Base-by-base conservation (phyloP, 1,140 invertebrate species). In the Caenorhabditis elegans region DNA sequence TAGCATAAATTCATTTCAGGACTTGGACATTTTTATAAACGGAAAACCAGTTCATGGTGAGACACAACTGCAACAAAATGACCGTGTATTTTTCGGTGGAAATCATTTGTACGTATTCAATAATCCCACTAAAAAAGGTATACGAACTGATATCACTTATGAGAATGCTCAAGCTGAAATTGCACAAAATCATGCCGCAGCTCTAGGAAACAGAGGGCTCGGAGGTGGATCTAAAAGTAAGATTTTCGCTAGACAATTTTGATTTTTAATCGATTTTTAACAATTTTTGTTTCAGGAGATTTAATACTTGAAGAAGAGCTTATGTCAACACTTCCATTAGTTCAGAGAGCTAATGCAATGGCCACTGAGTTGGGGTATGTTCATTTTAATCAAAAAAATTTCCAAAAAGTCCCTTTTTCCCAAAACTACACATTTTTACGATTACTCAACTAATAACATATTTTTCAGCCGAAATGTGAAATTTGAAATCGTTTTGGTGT, bases 161-260 rank as follows among this genome's bases (percentile, higher is more conserved):
- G 92, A 93, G 76, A 90, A 90, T 85, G 92, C 92, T 15, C 92
- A 92, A 85, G 91, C 92, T 80, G 93, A 93, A 89, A 92, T 93
- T 78, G 92, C 92, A 0, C 86, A 90, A 24, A 92, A 92, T 83
- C 90, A 91, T 79, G 93, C 92, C 5, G 90, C 92, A 4, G 79
- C 70, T 28, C 49, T 85, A 17, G 48, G 78, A 0, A 70, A 70
- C 22, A 1, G 31, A 75, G 76, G 34, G 65, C 51, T 87, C n/a
- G 60, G 60, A 19, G 88, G 76, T 13, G 28, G 77, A 48, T 79
- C 36, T 13, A 86, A 79, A 51, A 82, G 76, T 55, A 65, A 78
- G 76, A 83, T 10, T 28, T 47, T 28, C 10, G n/a, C n/a, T n/a
- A n/a, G n/a, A n/a, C n/a, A n/a, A 46, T 48, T 80, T 49, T 31